Conservation (phyloP, 1,140 invertebrate species). For the Magallana angulata region DNA sequence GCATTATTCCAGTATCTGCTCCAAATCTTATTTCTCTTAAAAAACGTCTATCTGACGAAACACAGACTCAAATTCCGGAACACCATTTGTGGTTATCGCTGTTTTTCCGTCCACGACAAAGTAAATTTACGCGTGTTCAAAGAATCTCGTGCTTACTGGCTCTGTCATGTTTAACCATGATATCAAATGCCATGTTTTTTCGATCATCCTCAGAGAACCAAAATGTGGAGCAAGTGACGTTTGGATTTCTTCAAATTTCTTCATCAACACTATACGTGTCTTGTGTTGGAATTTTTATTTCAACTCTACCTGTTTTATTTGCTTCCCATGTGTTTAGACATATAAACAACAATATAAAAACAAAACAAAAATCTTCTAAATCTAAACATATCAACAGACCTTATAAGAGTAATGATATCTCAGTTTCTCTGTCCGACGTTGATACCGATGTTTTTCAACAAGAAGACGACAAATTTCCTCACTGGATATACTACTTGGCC, state of each 20-base stretch:
- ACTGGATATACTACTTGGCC: constrained; percentile 62
- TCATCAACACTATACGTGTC: constrained; percentile 59
- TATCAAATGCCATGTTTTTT: constrained; percentile 79
- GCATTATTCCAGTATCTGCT: neutral
- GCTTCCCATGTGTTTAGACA: constrained; percentile 66
- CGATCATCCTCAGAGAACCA: constrained; percentile 44
- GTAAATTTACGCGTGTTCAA: constrained; percentile 56
- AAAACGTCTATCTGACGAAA: neutral
- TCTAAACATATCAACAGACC: too few relatives aligned
- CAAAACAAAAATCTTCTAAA: too few relatives aligned
- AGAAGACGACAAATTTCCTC: constrained; percentile 57
- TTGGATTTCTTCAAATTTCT: constrained; percentile 61
- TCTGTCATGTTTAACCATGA: constrained; percentile 77
- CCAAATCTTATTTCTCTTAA: neutral
- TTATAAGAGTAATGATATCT: too few relatives aligned
- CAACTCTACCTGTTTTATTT: constrained; percentile 59
- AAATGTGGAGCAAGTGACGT: constrained; percentile 41
- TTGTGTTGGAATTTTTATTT: constrained; percentile 58
- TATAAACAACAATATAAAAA: neutral
- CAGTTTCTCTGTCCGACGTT: too few relatives aligned
- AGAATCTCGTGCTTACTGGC: constrained; percentile 74
- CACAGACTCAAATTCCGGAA: neutral
- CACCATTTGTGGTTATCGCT: neutral
- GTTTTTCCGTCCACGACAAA: neutral
- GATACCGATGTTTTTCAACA: neutral